phyloP scores from a whole-genome alignment of 1,140 invertebrate genomes.

The Ips typographus region DNA sequence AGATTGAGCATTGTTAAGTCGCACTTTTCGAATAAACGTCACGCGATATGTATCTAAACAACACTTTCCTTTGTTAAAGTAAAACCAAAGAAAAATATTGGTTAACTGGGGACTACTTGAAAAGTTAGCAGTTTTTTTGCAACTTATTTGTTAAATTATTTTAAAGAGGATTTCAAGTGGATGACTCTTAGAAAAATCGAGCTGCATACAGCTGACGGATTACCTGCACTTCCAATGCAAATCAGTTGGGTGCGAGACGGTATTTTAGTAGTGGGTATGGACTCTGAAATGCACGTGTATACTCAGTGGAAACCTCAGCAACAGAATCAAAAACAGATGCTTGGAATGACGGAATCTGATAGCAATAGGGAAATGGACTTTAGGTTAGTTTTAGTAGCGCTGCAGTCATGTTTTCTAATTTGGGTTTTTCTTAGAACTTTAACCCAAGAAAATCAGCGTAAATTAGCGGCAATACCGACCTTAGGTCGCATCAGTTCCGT shows the following conservation, averaged over 20 bases:
- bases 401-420: background rate
- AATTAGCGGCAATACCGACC: conserved; percentile 75
- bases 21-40: too few relatives aligned
- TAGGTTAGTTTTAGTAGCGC: conserved; percentile 8
- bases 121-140: too few relatives aligned
- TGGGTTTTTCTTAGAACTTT: conserved; percentile 64
- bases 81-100: too few relatives aligned
- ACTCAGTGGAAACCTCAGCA: conserved; percentile 91
- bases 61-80: too few relatives aligned
- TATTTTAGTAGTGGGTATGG: conserved; percentile 97
- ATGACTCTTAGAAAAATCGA: conserved; percentile 93
- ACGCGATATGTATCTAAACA: too few relatives aligned
- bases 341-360: conserved; percentile 36
- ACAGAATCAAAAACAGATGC: conserved; percentile 43
- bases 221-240: conserved; percentile 96
- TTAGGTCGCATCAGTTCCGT: conserved; percentile 79
- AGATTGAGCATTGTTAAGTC: too few relatives aligned
- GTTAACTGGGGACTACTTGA: too few relatives aligned
- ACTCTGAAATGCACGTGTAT: conserved; percentile 99
- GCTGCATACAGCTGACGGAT: conserved; percentile 89
- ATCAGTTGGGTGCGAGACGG: conserved; percentile 98
- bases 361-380: conserved; percentile 66
- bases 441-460: conserved; percentile 72
- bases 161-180: conserved; percentile 85
- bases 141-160: too few relatives aligned